Evolutionary conservation across 1,140 invertebrate species (phyloP), one percentile per base, ranked within the genome.

Genomic region (Nephotettix cincticeps): DNA sequence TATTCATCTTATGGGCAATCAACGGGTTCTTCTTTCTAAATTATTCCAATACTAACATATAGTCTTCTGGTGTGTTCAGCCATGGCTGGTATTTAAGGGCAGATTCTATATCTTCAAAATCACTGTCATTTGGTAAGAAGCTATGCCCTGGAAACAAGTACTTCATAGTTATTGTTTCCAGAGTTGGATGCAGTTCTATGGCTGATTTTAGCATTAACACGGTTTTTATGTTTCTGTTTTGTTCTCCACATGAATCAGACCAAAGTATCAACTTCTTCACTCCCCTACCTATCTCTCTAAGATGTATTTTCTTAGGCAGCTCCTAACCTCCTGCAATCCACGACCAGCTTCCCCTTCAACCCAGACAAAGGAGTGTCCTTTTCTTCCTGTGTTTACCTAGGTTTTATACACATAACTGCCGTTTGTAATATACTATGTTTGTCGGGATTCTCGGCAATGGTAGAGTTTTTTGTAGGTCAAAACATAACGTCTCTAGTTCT

Each of bases 171-270:
- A 80, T 79, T 28, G 40, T 73, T 64, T 77, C 64, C 2, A 77
- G 61, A 51, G 67, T 75, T 27, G 72, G 66, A 65, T 76, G 67
- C 17, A 54, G 6, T n/a, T 77, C 45, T 32, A 78, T 58, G 51
- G 77, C 27, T 47, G 75, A 47, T 73, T 78, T 78, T 47, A 80
- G 47, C 69, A 80, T 75, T 65, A 80, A 40, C 11, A 28, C 36
- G 21, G 45, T 67, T 67, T 67, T 67, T 36, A 61, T 67, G 23
- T 67, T 67, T 11, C 32, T 9, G 32, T 80, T 81, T 73, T 80
- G 79, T 3, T 78, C 79, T 1, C 77, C 80, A 64, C 78, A 80
- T 25, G 74, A 79, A 73, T 81, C 78, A 56, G 72, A 76, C 79
- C 78, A 82, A 19, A 81, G 71, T 58, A 78, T 75, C 54, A 81